Evolutionary conservation across 2,113 vertebrate genomes (phyloP), one percentile per base, ranked within the genome.

Genomic region (Hydrochoerus hydrochaeris): DNA sequence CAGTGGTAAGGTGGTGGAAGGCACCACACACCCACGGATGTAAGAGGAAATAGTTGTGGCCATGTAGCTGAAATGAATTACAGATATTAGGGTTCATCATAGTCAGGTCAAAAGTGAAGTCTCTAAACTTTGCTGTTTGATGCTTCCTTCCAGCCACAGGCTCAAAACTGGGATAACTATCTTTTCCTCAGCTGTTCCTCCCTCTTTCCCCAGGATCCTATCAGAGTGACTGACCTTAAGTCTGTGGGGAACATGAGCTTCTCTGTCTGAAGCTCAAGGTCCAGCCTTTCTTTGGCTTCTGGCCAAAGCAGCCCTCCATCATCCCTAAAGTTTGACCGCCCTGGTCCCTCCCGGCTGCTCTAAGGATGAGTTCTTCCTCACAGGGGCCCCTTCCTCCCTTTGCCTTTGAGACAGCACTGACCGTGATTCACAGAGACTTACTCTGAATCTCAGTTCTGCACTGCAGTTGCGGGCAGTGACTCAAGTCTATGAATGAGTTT

Each of bases 1-100:
- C 63, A 46, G 1, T 46, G 4, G n/a, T 5, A 57, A 78, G 22
- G 49, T n/a, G 0, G 4, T 9, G 8, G 1, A 57, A 38, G 81
- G 52, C 35, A 38, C n/a, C 6, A 26, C 28, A 10, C 1, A 0
- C 26, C 0, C 32, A 10, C 10, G 2, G 46, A 73, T 0, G 0
- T 11, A 2, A 41, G 71, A 22, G 1, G 20, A 46, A 4, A 8
- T 11, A 60, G 5, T 6, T 7, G 13, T 3, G 3, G 71, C 44
- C 54, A 0, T 12, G 38, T 49, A 35, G 13, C n/a, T 0, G 7
- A 5, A 81, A 3, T 35, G 63, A 22, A 9, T 32, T 30, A 65
- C 32, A 3, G 81, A 1, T 60, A 2, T 13, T 2, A 5, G 28
- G 22, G 7, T 5, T n/a, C 0, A 1, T 3, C 16, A n/a, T 7